Evolutionary conservation across 2,113 vertebrate species (phyloP).

Genomic region (Prietella phreatophila): DNA sequence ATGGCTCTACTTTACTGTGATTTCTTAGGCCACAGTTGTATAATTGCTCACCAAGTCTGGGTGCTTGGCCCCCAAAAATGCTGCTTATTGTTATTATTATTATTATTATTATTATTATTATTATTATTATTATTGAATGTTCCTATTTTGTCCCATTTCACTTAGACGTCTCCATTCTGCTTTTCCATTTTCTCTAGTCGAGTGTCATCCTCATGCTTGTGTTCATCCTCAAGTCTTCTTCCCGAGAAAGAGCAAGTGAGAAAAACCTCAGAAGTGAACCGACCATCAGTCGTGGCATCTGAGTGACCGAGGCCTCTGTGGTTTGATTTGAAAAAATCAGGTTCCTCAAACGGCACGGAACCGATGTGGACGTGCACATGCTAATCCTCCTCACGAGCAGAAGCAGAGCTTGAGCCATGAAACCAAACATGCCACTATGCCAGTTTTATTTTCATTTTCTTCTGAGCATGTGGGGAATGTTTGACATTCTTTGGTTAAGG

Average conservation of each 20-base stretch:
- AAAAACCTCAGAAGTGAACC: slow-evolving; percentile 64
- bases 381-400: neutral
- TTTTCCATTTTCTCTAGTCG: slow-evolving; percentile 3
- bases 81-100: neutral
- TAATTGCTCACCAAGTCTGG: no score
- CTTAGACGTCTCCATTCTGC: neutral
- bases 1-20: no score
- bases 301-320: neutral
- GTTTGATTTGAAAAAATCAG: neutral
- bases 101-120: neutral
- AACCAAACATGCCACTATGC: neutral
- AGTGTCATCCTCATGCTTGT: slow-evolving; percentile 29
- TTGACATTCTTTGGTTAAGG: slow-evolving; percentile 34
- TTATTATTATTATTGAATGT: neutral
- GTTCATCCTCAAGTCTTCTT: slow-evolving; percentile 35
- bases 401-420: neutral
- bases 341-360: neutral
- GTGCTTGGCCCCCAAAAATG: no score
- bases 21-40: no score
- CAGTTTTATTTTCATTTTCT: slow-evolving; percentile 30
- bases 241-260: slow-evolving; percentile 1
- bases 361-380: neutral
- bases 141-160: neutral
- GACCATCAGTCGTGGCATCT: neutral
- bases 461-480: slow-evolving; percentile 42